Base-by-base conservation (phyloP, 2,888 invertebrate genomes). In the Athrips mouffetella region DNA sequence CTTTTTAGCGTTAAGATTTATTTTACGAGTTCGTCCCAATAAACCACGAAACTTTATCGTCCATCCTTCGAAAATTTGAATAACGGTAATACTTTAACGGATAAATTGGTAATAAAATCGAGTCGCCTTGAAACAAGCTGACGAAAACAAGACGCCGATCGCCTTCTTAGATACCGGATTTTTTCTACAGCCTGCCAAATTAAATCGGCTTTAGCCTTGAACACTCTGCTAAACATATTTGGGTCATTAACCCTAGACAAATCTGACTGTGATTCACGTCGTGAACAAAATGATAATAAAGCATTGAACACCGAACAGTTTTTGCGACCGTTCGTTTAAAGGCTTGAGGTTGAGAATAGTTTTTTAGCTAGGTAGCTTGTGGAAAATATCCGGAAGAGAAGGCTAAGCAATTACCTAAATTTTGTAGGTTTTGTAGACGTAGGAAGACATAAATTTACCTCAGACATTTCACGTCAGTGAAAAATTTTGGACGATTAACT, bases 221-320 rank as follows among this genome's bases (percentile, higher is more conserved):
- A 80, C 72, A 80, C 72, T 82, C 78, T 70, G 78, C 81, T 76
- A 80, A 84, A 80, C 81, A 82, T 76, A 86, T 86, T 85, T 84
- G 70, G 88, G 88, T 87, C 85, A 84, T 85, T 87, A 80, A 88
- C 88, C 88, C 85, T 81, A 68, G 70, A 80, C 82, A 79, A 87
- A 84, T 87, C 84, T 83, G 79, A 79, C 82, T 80, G 82, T 87
- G 88, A 88, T 86, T 88, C 88, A 88, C 82, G 67, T 64, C 71
- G 74, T 78, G 81, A 81, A 76, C 82, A 80, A 76, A 85, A 84
- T 86, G 82, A 85, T 84, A 83, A 82, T 85, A 83, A 80, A 82
- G 77, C 73, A 70, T 76, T 70, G 72, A 80, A 76, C 73, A 70
- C 76, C 70, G 72, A 80, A 80, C 76, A 82, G 83, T 88, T 88